Base-by-base conservation (phyloP, 1,140 invertebrate genomes). In the Zaprionus kolodkinae region DNA sequence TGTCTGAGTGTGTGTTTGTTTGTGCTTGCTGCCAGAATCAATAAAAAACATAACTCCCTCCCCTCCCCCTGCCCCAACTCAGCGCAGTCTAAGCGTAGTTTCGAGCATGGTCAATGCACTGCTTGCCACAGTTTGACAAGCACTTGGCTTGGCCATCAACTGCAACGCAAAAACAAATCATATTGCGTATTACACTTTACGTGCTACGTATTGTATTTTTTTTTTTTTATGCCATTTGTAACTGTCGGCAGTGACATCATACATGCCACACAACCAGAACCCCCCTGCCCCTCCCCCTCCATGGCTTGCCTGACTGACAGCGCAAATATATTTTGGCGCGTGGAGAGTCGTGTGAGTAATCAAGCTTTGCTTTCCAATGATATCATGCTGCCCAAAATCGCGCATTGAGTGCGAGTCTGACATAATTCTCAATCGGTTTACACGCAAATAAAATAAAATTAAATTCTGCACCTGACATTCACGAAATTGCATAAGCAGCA, bases 311-410 rank as follows among this genome's bases (percentile, higher is more conserved):
- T 57, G 6, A 21, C 17, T n/a, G 38, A 9, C 25, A 45, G 56
- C 35, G 2, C 35, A 35, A 52, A 75, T 57, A 50, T 59, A 70
- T 75, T 83, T 87, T 88, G 85, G 84, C 78, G 84, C 77, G 80
- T 65, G 17, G 56, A 25, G 25, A 40, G 64, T 67, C 13, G 63
- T 78, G 67, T 88, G 84, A 89, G 74, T 72, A 72, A 72, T 88
- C 80, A 86, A 88, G 84, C 85, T 89, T 25, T 72, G 85, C 81
- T 89, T 45, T 89, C 54, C 78, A 80, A 81, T 88, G 84, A 88
- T 88, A 88, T 88, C 84, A 88, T 76, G 54, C 69, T 40, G 38
- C 43, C 70, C 48, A 63, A 67, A 66, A 66, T 27, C 61, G 15
- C 61, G 54, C 15, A 65, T 15, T 33, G 5, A 63, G 30, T 0